Evolutionary conservation across 2,113 vertebrate genomes (phyloP), one percentile per base, ranked within the genome.

Genomic region (Oxygymnocypris stewartii): DNA sequence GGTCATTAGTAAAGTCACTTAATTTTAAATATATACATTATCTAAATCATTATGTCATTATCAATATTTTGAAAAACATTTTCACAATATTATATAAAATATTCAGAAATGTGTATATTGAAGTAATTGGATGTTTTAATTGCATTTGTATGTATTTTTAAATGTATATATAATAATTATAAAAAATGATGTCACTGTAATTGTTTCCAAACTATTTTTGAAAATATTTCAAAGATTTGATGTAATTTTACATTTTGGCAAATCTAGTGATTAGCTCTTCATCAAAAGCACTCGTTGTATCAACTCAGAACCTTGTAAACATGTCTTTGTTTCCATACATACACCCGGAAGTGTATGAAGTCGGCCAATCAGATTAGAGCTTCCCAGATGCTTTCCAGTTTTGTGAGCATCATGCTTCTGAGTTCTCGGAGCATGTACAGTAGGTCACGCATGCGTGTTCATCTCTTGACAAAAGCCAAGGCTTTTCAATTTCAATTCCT

Each of bases 401-500:
- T 42, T 42, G 69, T 73, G 69, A 73, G 37, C 69, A 73, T 73
- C 69, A 23, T 42, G 69, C 37, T 42, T 73, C 20, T 37, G 37
- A 42, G 35, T 73, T 73, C 18, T 4, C 23, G 10, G 69, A 73
- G 37, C 69, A 73, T 73, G 37, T 37, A 37, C 35, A 2, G 37
- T 73, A 73, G 69, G 69, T 73, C 69, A 73, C 4, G 9, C 18
- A n/a, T 42, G 37, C 69, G 4, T 73, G 23, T 73, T 79, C 35
- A 57, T 79, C 54, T 79, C n/a, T 23, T 40, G 23, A 79, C 54
- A 79, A 79, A 79, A 42, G 78, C 31, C 1, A 40, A 61, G 35
- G 10, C 37, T 59, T 42, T 37, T 37, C 59, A 61, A 63, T 61
- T 35, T 7, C 16, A 40, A 42, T 79, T 61, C 78, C 37, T 35